These are phyloP conservation scores for Eidolon helvum DNA, from an alignment of 2,113 vertebrate species.

Conservation along the genomic window DNA sequence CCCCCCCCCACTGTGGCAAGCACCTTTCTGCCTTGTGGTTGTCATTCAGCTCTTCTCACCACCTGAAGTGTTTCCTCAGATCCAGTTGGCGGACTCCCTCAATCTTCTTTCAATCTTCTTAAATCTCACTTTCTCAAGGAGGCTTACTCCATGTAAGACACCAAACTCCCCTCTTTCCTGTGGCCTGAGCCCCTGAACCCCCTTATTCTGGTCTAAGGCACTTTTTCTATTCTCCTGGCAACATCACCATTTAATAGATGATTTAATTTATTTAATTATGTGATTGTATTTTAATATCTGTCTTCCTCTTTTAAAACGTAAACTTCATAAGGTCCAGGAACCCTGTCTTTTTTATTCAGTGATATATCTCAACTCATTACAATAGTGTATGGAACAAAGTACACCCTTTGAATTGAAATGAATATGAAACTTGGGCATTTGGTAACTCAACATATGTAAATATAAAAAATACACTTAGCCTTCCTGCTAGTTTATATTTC, in stretches of 20 bases:
- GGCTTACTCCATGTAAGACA: not conserved
- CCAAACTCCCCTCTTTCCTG: not conserved
- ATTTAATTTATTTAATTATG: not conserved
- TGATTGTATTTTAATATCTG: not conserved
- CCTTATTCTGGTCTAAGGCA: not conserved
- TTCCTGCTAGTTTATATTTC: slow-evolving; percentile 1
- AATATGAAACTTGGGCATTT: not conserved
- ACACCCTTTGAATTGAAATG: not conserved
- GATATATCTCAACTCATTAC: not conserved
- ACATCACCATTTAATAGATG: not conserved
- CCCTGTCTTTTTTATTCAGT: not conserved
- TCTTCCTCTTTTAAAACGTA: not conserved
- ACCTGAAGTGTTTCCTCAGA: not conserved
- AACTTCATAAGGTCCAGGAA: not conserved
- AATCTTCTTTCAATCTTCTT: not conserved
- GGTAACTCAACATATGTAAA: not conserved
- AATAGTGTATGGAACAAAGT: not conserved
- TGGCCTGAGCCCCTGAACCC: not conserved
- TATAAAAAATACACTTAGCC: not conserved
- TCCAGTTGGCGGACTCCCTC: not conserved
- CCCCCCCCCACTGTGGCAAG: not conserved
- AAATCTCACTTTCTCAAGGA: not conserved
- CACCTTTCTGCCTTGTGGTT: not conserved
- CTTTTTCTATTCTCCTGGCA: not conserved
- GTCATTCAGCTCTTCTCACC: not conserved